These are phyloP conservation scores for Stichodactyla mertensii DNA, from an alignment of 64 coral and sea anemone species.

Conservation along the genomic window DNA sequence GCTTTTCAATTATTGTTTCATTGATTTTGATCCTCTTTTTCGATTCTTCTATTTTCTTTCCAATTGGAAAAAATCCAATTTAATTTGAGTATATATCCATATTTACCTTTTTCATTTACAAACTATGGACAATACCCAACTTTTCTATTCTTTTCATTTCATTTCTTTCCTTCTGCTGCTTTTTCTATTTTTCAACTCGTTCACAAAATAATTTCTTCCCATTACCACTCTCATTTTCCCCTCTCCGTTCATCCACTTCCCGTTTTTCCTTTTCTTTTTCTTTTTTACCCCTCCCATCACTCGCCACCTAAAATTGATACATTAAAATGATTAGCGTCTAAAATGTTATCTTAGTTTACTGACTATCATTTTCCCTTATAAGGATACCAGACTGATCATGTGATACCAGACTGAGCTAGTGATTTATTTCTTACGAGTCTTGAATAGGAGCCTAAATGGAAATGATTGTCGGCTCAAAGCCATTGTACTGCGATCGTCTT, in stretches of 20 bases:
- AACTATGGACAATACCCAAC: too few relatives aligned
- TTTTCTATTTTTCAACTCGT: too few relatives aligned
- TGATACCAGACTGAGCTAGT: neutral
- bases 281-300: neutral
- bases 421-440: neutral
- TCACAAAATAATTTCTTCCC: too few relatives aligned
- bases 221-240: too few relatives aligned
- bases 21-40: too few relatives aligned
- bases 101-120: too few relatives aligned
- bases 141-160: too few relatives aligned
- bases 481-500: slow-evolving; percentile 58
- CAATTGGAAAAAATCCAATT: too few relatives aligned
- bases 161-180: too few relatives aligned
- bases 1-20: too few relatives aligned
- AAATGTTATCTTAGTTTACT: neutral
- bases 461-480: slow-evolving; percentile 5
- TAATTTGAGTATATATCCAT: too few relatives aligned
- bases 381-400: neutral
- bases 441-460: neutral
- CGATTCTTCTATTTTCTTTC: too few relatives aligned
- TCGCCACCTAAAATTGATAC: neutral
- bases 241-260: neutral
- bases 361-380: neutral
- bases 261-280: neutral
- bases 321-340: neutral